Percentiles rank a stretch among this genome's conserved stretches.
Evolutionary conservation across 2,797 vertebrate species (phyloP).

Genomic region (Pseudochaenichthys georgianus): DNA sequence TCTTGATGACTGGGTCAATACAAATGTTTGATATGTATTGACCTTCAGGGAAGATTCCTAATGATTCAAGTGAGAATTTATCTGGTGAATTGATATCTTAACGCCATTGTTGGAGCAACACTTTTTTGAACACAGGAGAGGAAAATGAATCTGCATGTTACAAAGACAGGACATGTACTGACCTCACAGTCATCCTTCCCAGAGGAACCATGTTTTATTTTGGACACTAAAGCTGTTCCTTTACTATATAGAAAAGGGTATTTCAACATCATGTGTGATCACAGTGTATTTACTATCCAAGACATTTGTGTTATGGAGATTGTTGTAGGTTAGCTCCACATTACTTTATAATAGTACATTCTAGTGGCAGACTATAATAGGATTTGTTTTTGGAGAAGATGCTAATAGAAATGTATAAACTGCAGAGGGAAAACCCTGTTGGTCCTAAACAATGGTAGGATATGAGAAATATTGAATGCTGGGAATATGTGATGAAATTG

Average conservation of each 20-base stretch:
- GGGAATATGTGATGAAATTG: background rate
- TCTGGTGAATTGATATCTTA: background rate
- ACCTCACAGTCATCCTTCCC: background rate
- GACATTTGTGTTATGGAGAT: too few relatives aligned
- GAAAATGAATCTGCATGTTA: background rate
- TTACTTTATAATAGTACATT: background rate
- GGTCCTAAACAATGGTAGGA: background rate
- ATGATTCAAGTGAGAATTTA: too few relatives aligned
- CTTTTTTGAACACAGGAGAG: background rate
- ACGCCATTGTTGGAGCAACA: background rate
- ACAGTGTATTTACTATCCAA: too few relatives aligned
- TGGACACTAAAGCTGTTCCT: too few relatives aligned
- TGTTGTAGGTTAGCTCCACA: background rate
- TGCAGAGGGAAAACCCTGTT: background rate
- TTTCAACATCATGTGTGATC: background rate
- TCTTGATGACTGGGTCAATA: background rate
- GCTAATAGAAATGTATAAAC: conserved; percentile 1
- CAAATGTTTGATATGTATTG: background rate
- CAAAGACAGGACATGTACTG: background rate
- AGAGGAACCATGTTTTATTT: background rate
- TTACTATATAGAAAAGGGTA: background rate
- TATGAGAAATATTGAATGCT: background rate
- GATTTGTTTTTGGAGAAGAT: background rate
- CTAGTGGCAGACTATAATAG: background rate
- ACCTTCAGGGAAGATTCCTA: background rate